phyloP scores from a whole-genome alignment of 2,888 invertebrate genomes.

The Thymelicus acteon region DNA sequence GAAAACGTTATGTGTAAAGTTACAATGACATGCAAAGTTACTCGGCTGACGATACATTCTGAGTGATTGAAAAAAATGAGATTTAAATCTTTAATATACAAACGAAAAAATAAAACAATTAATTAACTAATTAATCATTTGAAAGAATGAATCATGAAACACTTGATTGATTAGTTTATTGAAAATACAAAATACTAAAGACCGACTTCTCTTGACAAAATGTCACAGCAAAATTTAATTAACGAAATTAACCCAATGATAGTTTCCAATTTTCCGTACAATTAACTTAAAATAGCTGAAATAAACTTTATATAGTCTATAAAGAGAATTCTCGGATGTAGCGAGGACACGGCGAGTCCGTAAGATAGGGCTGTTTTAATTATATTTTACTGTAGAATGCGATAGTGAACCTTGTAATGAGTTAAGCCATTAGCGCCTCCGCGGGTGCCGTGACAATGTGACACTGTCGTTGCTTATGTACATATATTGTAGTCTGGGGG shows the following conservation, averaged over 20 bases:
- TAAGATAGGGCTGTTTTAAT: slow-evolving; percentile 29
- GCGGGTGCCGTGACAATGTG: slow-evolving; percentile 18
- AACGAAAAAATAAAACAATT: too few relatives aligned
- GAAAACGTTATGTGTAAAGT: too few relatives aligned
- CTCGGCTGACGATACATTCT: too few relatives aligned
- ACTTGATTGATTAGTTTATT: too few relatives aligned
- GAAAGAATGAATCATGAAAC: too few relatives aligned
- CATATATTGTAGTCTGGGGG: slow-evolving; percentile 8
- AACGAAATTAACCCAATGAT: background rate
- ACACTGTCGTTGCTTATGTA: slow-evolving; percentile 7
- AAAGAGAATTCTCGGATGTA: background rate
- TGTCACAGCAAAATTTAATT: background rate
- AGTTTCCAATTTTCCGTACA: background rate
- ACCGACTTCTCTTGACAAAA: background rate
- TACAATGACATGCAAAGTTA: too few relatives aligned
- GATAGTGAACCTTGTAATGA: slow-evolving; percentile 35
- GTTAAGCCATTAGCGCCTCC: slow-evolving; percentile 25
- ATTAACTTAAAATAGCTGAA: background rate
- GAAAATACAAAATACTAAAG: too few relatives aligned
- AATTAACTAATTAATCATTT: too few relatives aligned
- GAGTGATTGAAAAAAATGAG: too few relatives aligned
- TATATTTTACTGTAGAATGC: slow-evolving; percentile 31
- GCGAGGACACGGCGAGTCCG: background rate
- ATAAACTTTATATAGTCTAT: slow-evolving; percentile 1
- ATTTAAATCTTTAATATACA: too few relatives aligned